Percentiles rank a stretch among this genome's conserved stretches.
Evolutionary conservation across 2,797 vertebrate species (phyloP).

Genomic region (Buceros bicornis): DNA sequence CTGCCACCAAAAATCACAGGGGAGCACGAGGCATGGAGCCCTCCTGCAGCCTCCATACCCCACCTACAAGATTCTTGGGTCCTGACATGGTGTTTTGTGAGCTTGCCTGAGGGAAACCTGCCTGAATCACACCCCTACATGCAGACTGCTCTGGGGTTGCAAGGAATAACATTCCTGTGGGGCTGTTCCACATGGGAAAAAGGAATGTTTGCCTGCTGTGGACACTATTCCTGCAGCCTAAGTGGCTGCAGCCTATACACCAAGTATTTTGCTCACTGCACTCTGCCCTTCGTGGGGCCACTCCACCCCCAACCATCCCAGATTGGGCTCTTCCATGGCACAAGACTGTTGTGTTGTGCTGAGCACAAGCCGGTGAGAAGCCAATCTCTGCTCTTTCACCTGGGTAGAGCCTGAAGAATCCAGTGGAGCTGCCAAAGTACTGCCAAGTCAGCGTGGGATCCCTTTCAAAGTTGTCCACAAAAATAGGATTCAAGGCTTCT

Average conservation of each 20-base stretch:
- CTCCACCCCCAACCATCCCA: background rate
- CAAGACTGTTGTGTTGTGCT: fast-evolving
- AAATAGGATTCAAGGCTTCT: conserved; percentile 92
- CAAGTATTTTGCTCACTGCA: background rate
- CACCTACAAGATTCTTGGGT: fast-evolving
- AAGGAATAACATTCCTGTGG: background rate
- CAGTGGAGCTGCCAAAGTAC: conserved; percentile 93
- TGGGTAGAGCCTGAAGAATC: conserved; percentile 96
- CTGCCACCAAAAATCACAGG: background rate
- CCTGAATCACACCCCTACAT: background rate
- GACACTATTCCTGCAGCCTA: background rate
- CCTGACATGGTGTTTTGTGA: background rate
- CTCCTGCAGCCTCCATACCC: background rate
- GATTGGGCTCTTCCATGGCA: background rate
- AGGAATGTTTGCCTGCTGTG: background rate
- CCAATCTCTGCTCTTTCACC: conserved; percentile 72
- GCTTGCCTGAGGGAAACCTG: background rate
- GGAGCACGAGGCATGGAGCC: background rate
- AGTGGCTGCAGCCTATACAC: background rate
- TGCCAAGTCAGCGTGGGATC: conserved; percentile 97
- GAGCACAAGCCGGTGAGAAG: background rate
- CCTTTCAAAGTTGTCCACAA: conserved; percentile 92
- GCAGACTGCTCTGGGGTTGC: background rate
- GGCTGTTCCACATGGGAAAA: background rate
- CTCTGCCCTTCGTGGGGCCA: background rate